phyloP scores from a whole-genome alignment of 2,113 vertebrate genomes.

The Phyllostomus discolor region DNA sequence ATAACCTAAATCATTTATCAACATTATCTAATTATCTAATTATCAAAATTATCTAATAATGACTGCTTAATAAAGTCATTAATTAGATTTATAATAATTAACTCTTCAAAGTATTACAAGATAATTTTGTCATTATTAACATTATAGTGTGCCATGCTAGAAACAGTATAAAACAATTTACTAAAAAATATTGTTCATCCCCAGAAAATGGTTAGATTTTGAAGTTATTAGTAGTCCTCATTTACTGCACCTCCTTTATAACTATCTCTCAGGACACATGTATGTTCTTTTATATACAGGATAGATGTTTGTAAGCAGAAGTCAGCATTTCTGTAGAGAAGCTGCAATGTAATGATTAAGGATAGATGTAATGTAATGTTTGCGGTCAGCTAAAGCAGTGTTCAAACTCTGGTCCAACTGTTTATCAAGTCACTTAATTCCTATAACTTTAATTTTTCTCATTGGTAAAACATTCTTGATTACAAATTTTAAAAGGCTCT shows the following conservation, averaged over 20 bases:
- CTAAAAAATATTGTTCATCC: background rate
- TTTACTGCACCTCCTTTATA: background rate
- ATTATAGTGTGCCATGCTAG: background rate
- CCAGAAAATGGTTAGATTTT: background rate
- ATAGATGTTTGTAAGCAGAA: background rate
- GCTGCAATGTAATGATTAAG: background rate
- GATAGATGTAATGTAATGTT: too few relatives aligned
- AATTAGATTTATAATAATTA: conserved; percentile 11
- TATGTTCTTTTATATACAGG: background rate
- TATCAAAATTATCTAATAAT: background rate
- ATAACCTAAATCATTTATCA: conserved; percentile 9
- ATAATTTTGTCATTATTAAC: background rate
- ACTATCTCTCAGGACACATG: background rate
- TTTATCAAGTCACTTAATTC: background rate
- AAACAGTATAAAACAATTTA: background rate
- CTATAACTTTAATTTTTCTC: background rate
- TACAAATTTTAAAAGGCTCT: background rate
- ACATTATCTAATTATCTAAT: background rate
- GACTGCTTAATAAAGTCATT: conserved; percentile 17
- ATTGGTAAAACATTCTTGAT: background rate
- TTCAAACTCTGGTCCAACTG: background rate
- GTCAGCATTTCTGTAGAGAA: background rate
- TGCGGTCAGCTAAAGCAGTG: background rate
- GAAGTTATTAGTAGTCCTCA: background rate
- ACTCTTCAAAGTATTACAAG: background rate